Evolutionary conservation across 2,888 invertebrate species (phyloP), one percentile per base, ranked within the genome.

Genomic region (Lepetodrilus schrolli): DNA sequence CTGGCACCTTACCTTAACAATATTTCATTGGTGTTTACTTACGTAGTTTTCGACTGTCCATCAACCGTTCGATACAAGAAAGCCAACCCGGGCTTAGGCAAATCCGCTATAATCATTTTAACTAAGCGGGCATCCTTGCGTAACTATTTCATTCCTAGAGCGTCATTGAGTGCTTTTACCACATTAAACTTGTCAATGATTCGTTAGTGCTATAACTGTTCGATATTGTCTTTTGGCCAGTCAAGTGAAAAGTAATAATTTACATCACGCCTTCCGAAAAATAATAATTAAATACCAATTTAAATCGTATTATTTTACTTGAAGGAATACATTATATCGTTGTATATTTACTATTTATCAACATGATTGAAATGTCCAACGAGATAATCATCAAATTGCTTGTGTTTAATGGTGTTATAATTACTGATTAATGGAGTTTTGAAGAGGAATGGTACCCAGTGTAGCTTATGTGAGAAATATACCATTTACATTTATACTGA

Each of bases 151-250:
- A 30, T 58, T 58, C 34, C 58, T 58, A 30, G 30, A 30, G 30
- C 58, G 58, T 13, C 34, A 30, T 30, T 58, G 17, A 30, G 30
- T 30, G 58, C 58, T 58, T 58, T 58, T 58, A 58, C 58, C 30
- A 17, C 58, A 58, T 58, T 58, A 58, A 58, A 58, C 30, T 34
- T 23, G 13, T 58, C 58, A 58, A 58, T 30, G 48, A 10, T 30
- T 17, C n/a, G 30, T 58, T 26, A 58, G 58, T 34, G 58, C 30
- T 30, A 10, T 34, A 17, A 30, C 58, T 17, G 10, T 34, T 17
- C 58, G 23, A 58, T 58, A 58, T 58, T 58, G 58, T 58, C 58
- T 58, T 58, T 30, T 26, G 58, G 17, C 30, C 34, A 30, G 34
- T 58, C 58, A 30, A n/a, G 34, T 58, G 58, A 58, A 30, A 30